phyloP scores from a whole-genome alignment of 1,140 invertebrate species.

The Aphelenchoides besseyi region DNA sequence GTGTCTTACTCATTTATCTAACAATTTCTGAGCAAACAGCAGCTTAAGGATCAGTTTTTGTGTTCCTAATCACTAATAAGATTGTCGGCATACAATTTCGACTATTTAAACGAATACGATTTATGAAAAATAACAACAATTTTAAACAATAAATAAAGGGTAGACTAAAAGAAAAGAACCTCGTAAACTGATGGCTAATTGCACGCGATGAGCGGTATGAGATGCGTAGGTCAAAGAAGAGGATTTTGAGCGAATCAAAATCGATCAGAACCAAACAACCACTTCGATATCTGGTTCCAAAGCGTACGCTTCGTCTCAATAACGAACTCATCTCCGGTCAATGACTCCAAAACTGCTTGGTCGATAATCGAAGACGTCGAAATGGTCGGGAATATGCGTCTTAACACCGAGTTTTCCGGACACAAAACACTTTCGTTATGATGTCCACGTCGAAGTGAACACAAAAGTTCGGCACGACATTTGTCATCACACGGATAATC shows the following conservation, averaged over 20 bases:
- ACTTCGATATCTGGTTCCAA: constrained; percentile 24
- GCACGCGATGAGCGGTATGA: neutral
- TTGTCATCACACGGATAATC: constrained; percentile 37
- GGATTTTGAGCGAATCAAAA: neutral
- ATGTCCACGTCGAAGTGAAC: constrained; percentile 50
- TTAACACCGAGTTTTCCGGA: constrained; percentile 11
- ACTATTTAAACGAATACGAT: too few species aligned
- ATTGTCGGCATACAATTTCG: too few species aligned
- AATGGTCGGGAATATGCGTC: constrained; percentile 15
- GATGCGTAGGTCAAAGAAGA: neutral
- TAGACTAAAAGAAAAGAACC: neutral
- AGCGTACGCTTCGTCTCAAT: constrained; percentile 14
- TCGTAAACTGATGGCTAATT: neutral
- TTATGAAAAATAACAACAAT: too few species aligned
- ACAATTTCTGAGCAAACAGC: too few species aligned
- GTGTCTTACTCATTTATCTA: too few species aligned
- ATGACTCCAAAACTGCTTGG: constrained; percentile 15
- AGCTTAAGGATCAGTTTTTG: too few species aligned
- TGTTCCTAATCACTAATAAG: too few species aligned
- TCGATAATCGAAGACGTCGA: constrained; percentile 2
- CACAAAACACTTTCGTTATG: constrained; percentile 54
- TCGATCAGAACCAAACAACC: constrained; percentile 13
- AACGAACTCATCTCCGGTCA: constrained; percentile 22
- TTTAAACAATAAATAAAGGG: neutral
- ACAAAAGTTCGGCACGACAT: constrained; percentile 47